Evolutionary conservation across 2,113 vertebrate genomes (phyloP), one percentile per base, ranked within the genome.

Genomic region (Gopherus flavomarginatus): DNA sequence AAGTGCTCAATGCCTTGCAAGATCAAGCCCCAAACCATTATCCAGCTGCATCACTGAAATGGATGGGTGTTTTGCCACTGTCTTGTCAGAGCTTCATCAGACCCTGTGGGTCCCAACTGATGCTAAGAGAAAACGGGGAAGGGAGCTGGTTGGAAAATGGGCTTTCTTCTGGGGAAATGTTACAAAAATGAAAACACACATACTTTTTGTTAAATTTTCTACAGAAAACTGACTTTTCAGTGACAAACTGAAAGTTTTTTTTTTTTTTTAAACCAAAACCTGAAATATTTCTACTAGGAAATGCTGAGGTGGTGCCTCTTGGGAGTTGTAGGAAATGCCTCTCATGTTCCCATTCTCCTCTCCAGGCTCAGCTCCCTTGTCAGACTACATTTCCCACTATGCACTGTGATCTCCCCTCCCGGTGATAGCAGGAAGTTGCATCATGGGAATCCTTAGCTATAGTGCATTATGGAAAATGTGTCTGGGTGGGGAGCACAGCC

Each of bases 291-390:
- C 19, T 26, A 27, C n/a, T 81, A 29, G 42, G 78, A 52, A 85
- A 88, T 0, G 0, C 59, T 86, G 54, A 78, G 65, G 85, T 0
- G 1, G 50, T 17, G 50, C 47, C 54, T 81, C 54, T 16, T 24
- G 83, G 47, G 8, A 95, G 50, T 24, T 5, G 29, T 4, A 65
- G 78, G 22, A 24, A 56, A 47, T n/a, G 53, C 65, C 5, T 82
- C 3, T 47, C 27, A 54, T 56, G 90, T 77, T 90, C 10, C 27
- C 13, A 31, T 35, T 75, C 83, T 35, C 29, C 53, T 52, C 81
- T 86, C 49, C 21, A 69, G 54, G 49, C 27, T 56, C 80, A 31
- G 62, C 8, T 94, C 75, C 83, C 8, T 42, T 49, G 10, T 7
- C 2, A 94, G 6, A 42, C 42, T 52, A 11, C 52, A 42, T 7